Conservation (phyloP, 2,797 vertebrate species). For the Tragopan temminckii region DNA sequence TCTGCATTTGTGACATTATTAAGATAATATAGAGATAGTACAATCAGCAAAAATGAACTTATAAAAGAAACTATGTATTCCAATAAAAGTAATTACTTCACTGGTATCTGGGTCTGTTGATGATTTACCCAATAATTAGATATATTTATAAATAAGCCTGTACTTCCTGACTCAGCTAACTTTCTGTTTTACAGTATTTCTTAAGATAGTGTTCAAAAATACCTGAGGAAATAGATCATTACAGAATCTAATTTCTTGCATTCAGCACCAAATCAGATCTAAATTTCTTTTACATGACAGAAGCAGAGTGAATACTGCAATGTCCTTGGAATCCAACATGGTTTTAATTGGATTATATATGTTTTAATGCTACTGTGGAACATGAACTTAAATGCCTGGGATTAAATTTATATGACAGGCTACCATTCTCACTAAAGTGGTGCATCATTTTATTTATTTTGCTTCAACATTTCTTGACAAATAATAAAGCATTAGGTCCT, state of each 20-base stretch:
- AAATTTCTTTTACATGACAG: conserved; percentile 61
- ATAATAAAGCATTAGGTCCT: conserved; percentile 58
- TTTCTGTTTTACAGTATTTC: background rate
- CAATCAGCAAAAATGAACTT: background rate
- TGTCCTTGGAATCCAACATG: conserved; percentile 48
- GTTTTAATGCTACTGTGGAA: conserved; percentile 49
- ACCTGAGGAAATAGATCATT: conserved; percentile 51
- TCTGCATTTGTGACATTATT: conserved; percentile 36
- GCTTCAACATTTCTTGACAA: conserved; percentile 57
- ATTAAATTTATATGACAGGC: conserved; percentile 63
- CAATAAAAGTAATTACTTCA: background rate
- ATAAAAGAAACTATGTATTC: background rate
- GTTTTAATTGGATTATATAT: conserved; percentile 71
- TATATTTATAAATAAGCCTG: background rate
- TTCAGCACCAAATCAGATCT: conserved; percentile 23
- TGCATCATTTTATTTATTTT: conserved; percentile 66
- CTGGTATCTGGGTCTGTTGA: background rate
- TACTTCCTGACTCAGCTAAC: background rate
- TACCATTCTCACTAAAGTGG: conserved; percentile 58
- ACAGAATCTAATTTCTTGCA: conserved; percentile 38
- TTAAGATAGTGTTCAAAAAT: conserved; percentile 32
- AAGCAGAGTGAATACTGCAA: conserved; percentile 53
- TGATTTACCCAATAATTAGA: background rate
- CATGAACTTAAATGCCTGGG: conserved; percentile 66
- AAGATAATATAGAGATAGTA: background rate